Conservation (phyloP, 1,140 invertebrate genomes). For the Mizuhopecten yessoensis region DNA sequence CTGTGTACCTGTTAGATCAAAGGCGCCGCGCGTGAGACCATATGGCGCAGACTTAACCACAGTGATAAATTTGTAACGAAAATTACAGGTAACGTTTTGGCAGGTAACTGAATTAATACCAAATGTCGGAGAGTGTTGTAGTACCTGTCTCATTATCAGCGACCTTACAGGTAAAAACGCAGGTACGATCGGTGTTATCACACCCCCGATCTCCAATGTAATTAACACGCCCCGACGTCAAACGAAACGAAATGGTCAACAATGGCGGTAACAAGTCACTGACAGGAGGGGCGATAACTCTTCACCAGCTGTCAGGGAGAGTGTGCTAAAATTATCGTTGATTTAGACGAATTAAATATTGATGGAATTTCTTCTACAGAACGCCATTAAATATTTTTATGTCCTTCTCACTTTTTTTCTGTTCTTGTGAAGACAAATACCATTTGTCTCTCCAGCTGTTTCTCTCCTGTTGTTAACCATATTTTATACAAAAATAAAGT, state of each 20-base stretch:
- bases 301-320: neutral
- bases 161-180: slow-evolving; percentile 37
- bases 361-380: neutral
- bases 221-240: neutral
- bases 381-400: neutral
- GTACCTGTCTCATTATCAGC: neutral
- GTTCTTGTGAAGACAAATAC: neutral
- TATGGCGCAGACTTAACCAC: neutral
- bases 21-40: neutral
- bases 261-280: neutral
- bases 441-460: neutral
- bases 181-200: neutral
- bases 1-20: neutral
- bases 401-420: neutral
- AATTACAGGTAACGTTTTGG: slow-evolving; percentile 39
- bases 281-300: slow-evolving; percentile 11
- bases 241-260: slow-evolving; percentile 10
- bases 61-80: slow-evolving; percentile 25
- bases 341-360: neutral
- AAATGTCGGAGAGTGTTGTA: neutral
- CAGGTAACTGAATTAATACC: slow-evolving; percentile 2
- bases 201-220: neutral
- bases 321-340: neutral
- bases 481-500: neutral
- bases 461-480: neutral